These are phyloP conservation scores for Hermaeophaga mercurialis DNA, from an alignment of 2,888 invertebrate genomes.

Conservation along the genomic window DNA sequence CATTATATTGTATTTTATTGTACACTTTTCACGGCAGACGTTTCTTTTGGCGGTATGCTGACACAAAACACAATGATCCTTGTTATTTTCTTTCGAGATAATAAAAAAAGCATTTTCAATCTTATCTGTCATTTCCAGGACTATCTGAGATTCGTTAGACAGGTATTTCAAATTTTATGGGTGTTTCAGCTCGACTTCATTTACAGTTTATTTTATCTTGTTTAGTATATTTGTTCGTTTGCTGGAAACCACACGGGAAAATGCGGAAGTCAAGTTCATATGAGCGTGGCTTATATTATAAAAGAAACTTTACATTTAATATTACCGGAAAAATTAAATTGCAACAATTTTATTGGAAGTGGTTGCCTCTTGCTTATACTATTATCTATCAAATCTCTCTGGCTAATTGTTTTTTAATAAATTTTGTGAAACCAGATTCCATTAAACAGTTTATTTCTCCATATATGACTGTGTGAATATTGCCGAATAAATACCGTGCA, in stretches of 20 bases:
- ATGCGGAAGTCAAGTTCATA: neutral
- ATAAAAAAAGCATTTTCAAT: slow-evolving; percentile 26
- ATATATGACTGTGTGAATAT: too few relatives aligned
- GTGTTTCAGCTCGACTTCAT: slow-evolving; percentile 10
- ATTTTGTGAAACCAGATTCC: too few relatives aligned
- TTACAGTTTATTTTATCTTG: slow-evolving; percentile 13
- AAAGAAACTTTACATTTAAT: too few relatives aligned
- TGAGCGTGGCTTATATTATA: too few relatives aligned
- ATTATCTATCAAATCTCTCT: too few relatives aligned
- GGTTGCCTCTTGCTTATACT: too few relatives aligned
- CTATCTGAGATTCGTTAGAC: slow-evolving; percentile 19
- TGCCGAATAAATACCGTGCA: too few relatives aligned
- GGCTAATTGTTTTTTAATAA: too few relatives aligned
- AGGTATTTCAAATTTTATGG: slow-evolving; percentile 26
- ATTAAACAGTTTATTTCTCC: too few relatives aligned
- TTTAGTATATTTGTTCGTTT: neutral
- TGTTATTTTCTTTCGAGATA: slow-evolving; percentile 24
- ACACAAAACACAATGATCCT: slow-evolving; percentile 18
- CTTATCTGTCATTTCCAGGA: slow-evolving; percentile 28
- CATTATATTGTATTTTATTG: slow-evolving; percentile 8
- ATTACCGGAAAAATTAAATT: too few relatives aligned
- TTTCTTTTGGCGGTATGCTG: slow-evolving; percentile 11
- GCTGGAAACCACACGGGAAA: neutral
- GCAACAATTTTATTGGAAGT: too few relatives aligned
- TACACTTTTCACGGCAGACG: slow-evolving; percentile 15